Evolutionary conservation across 2,113 vertebrate species (phyloP).

Genomic region (Neodontobutis hainanensis): DNA sequence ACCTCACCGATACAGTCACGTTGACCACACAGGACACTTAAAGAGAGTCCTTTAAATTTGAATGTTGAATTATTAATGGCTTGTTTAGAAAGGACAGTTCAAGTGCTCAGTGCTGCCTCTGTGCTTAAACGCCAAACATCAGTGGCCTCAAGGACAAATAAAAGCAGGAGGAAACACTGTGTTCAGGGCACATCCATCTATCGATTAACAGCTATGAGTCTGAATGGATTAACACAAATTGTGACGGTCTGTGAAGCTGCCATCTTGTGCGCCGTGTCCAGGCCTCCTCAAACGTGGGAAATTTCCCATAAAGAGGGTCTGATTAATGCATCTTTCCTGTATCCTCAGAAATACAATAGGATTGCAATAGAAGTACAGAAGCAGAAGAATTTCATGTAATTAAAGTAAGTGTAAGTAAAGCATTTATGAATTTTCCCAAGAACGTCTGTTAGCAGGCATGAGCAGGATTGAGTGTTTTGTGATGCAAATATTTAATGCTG

Average conservation of each 20-base stretch:
- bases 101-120: neutral
- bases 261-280: slow-evolving; percentile 28
- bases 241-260: neutral
- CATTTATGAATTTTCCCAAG: neutral
- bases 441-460: neutral
- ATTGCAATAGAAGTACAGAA: neutral
- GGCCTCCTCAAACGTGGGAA: slow-evolving; percentile 6
- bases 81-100: neutral
- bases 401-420: too few relatives aligned
- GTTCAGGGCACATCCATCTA: too few relatives aligned
- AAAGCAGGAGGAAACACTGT: slow-evolving; percentile 8
- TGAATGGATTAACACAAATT: too few relatives aligned
- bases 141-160: neutral
- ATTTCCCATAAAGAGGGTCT: slow-evolving; percentile 37
- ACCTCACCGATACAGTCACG: slow-evolving; percentile 10
- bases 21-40: slow-evolving; percentile 11
- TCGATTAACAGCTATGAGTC: too few relatives aligned
- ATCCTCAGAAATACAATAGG: neutral
- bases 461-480: neutral
- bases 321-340: slow-evolving; percentile 6
- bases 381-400: neutral
- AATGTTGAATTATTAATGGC: slow-evolving; percentile 8
- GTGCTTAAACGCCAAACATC: too few relatives aligned
- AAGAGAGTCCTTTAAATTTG: neutral
- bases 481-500: neutral